Conservation (phyloP, 1,140 invertebrate species). For the Leptinotarsa defecta region DNA sequence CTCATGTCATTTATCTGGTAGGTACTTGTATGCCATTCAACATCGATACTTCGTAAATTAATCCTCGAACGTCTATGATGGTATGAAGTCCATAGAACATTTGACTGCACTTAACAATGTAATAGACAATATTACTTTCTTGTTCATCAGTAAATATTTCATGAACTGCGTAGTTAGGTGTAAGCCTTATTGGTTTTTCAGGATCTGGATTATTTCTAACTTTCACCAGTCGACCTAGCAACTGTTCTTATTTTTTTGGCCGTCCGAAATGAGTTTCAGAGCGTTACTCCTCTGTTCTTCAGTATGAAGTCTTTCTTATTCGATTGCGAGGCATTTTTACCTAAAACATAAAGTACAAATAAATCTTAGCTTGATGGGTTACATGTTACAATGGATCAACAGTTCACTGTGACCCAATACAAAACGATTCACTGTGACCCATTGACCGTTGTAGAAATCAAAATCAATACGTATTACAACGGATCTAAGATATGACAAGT, state of each 20-base stretch:
- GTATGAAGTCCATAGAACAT: constrained; percentile 19
- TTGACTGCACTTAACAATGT: constrained; percentile 25
- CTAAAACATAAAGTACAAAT: not conserved
- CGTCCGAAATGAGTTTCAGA: not conserved
- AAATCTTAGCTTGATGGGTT: not conserved
- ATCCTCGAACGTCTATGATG: not conserved
- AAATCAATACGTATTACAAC: not conserved
- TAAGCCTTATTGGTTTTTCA: not conserved
- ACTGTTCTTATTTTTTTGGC: not conserved
- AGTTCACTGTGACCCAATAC: not conserved
- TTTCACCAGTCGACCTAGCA: too few relatives aligned
- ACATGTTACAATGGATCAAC: not conserved
- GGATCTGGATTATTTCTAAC: not conserved
- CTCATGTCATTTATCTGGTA: not conserved
- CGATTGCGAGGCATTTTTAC: not conserved
- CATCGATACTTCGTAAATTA: constrained; percentile 11
- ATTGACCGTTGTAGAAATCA: not conserved
- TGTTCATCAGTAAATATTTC: not conserved
- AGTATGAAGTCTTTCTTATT: constrained; percentile 7
- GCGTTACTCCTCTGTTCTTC: constrained; percentile 8
- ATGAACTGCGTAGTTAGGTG: not conserved
- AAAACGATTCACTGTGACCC: constrained; percentile 2
- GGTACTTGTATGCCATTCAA: not conserved
- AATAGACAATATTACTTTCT: not conserved
- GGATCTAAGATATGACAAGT: not conserved